A percentile compares a stretch with the other conserved stretches of the same genome.
phyloP scores from a whole-genome alignment of 2,888 invertebrate genomes.

The Desoria tigrina region DNA sequence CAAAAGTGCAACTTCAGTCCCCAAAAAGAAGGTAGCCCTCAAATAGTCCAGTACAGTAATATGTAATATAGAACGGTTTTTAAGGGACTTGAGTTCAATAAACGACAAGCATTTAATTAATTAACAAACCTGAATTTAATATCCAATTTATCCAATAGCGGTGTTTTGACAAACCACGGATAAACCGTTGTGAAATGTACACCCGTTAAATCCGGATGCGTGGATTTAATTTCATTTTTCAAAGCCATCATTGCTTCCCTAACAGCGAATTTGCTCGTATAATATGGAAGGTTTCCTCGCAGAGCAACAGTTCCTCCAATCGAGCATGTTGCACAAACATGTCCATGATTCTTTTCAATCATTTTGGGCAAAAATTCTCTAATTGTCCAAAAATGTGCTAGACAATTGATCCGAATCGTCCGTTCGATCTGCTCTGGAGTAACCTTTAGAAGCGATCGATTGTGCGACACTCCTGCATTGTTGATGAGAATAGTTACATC shows the following conservation, averaged over 20 bases:
- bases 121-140: slow-evolving; percentile 7
- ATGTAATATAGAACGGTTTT: too few species aligned
- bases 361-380: slow-evolving; percentile 65
- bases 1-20: too few species aligned
- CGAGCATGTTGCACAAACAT: slow-evolving; percentile 66
- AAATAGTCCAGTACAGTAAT: too few species aligned
- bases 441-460: slow-evolving; percentile 65
- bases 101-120: too few species aligned
- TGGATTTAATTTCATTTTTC: background rate
- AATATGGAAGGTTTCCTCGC: slow-evolving; percentile 2
- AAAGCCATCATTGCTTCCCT: slow-evolving; percentile 11
- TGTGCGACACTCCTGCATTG: slow-evolving; percentile 84
- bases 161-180: slow-evolving; percentile 19
- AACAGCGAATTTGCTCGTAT: slow-evolving; percentile 6
- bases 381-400: slow-evolving; percentile 67
- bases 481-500: slow-evolving; percentile 69
- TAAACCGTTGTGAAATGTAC: slow-evolving; percentile 9
- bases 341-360: slow-evolving; percentile 64
- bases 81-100: too few species aligned
- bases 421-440: slow-evolving; percentile 62
- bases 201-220: background rate
- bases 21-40: too few species aligned
- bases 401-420: slow-evolving; percentile 64
- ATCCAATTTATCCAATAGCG: slow-evolving; percentile 6
- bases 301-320: slow-evolving; percentile 62